Conservation (phyloP, 1,140 invertebrate genomes). For the Cydia amplana region DNA sequence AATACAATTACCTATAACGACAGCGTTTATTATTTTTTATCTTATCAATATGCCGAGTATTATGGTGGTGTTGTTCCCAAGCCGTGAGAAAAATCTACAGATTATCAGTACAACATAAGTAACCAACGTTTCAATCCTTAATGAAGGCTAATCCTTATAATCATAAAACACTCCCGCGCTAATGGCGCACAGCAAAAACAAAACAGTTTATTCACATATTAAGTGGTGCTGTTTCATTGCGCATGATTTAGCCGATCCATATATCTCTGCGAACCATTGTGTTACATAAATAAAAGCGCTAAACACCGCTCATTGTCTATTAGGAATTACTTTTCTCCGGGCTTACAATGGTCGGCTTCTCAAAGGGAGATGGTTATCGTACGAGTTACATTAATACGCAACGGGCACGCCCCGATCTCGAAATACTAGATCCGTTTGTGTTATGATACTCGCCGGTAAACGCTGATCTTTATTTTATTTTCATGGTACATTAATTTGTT, state of each 20-base stretch:
- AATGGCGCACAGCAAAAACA: slow-evolving; percentile 17
- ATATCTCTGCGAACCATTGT: slow-evolving; percentile 61
- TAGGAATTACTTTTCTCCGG: slow-evolving; percentile 75
- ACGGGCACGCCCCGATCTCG: slow-evolving; percentile 65
- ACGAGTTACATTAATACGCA: slow-evolving; percentile 67
- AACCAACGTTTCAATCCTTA: slow-evolving; percentile 18
- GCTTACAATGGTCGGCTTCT: slow-evolving; percentile 65
- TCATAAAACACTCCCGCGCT: slow-evolving; percentile 8
- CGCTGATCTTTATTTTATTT: slow-evolving; percentile 51
- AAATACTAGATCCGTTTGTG: slow-evolving; percentile 70
- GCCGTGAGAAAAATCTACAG: background rate
- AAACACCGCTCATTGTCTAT: slow-evolving; percentile 75
- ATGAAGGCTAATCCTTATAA: slow-evolving; percentile 26
- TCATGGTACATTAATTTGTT: slow-evolving; percentile 45
- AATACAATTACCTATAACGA: no score
- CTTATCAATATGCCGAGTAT: background rate
- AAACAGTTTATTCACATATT: slow-evolving; percentile 11
- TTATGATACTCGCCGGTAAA: slow-evolving; percentile 47
- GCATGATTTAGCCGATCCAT: slow-evolving; percentile 45
- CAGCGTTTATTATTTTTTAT: background rate
- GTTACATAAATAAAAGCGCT: slow-evolving; percentile 71
- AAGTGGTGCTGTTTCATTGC: slow-evolving; percentile 22
- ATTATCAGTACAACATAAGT: background rate
- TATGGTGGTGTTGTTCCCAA: background rate
- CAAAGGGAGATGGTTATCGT: slow-evolving; percentile 71